Evolutionary conservation across 1,140 invertebrate genomes (phyloP), one percentile per base, ranked within the genome.

Genomic region (Zaprionus tsacasi): DNA sequence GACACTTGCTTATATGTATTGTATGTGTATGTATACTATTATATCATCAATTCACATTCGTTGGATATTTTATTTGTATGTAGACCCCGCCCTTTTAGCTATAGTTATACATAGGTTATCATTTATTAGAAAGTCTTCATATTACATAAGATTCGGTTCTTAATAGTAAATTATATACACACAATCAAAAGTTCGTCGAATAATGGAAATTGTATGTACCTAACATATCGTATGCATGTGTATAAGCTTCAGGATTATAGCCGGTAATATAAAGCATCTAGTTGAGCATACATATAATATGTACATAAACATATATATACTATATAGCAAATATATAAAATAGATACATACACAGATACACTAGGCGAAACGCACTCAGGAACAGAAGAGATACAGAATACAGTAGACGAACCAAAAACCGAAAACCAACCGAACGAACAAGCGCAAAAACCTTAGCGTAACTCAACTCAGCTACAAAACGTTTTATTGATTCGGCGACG

Each of bases 401-500:
- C 21, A 21, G 81, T 78, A 78, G 74, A 76, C 68, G 72, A 75
- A 78, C 72, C 59, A 40, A 70, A 64, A 68, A 81, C 65, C 67
- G 72, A 71, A 81, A 79, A 77, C 57, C 74, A 80, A 80, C 83
- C 83, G 83, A 87, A 83, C 80, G 68, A 78, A 81, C 66, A 83
- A 68, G 11, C 63, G 67, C 40, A 67, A 76, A 68, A 88, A 82
- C 83, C 83, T 88, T 77, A 87, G 77, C 77, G 80, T 78, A 87
- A 75, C 73, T 87, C 35, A 78, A 61, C 70, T 66, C 60, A 73
- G 60, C 36, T 64, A 64, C 59, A 60, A 82, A 88, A 80, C 75
- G 75, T 88, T 88, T 87, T 88, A 88, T 88, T 88, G 83, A 88
- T 88, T 88, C 70, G 68, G 79, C 67, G 83, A 60, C 71, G 59